phyloP scores from a whole-genome alignment of 2,797 vertebrate genomes.

The Lepilemur septentrionalis region DNA sequence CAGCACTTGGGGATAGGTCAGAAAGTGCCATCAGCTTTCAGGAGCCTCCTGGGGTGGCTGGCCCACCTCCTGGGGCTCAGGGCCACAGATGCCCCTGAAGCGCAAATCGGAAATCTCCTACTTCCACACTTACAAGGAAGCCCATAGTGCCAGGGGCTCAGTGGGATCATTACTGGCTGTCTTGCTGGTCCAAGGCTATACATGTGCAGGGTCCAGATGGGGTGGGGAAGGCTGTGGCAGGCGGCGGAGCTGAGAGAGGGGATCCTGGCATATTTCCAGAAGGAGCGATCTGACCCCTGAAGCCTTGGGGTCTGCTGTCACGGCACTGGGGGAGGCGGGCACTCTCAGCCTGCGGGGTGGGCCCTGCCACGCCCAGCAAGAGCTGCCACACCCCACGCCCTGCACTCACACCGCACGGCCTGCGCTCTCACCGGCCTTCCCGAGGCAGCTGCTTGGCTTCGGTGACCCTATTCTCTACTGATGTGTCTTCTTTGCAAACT shows the following conservation, averaged over 20 bases:
- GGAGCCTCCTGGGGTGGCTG: background rate
- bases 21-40: background rate
- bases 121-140: background rate
- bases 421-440: background rate
- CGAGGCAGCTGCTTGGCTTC: background rate
- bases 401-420: background rate
- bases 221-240: background rate
- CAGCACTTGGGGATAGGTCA: no score
- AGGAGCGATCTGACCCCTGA: background rate
- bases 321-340: background rate
- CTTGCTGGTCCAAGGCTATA: background rate
- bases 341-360: background rate
- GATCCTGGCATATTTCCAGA: background rate
- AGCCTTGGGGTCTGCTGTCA: background rate
- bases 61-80: background rate
- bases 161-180: rapidly evolving
- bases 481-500: background rate
- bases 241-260: rapidly evolving
- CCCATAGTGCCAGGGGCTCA: background rate
- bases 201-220: rapidly evolving
- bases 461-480: background rate
- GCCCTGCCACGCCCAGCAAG: background rate
- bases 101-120: background rate
- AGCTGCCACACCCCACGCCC: background rate
- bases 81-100: background rate